phyloP scores from a whole-genome alignment of 1,140 invertebrate species.

The Pantala flavescens region DNA sequence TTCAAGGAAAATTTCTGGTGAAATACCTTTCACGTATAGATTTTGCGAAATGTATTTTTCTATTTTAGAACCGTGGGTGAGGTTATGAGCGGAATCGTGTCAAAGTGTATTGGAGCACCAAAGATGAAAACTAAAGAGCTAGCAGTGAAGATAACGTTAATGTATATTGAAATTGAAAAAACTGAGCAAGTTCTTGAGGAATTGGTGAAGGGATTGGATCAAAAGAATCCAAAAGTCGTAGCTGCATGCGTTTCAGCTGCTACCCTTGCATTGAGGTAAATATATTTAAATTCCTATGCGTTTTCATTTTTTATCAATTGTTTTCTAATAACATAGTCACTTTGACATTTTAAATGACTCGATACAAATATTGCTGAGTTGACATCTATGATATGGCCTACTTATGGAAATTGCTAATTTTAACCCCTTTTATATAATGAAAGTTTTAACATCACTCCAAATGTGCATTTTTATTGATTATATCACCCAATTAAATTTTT shows the following conservation, averaged over 20 bases:
- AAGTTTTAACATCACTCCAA: too few relatives aligned
- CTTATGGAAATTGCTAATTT: too few relatives aligned
- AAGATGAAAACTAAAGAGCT: constrained; percentile 87
- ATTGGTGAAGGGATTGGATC: constrained; percentile 83
- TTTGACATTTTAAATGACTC: too few relatives aligned
- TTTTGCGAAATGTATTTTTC: constrained; percentile 18
- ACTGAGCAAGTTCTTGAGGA: constrained; percentile 84
- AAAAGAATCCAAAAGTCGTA: constrained; percentile 93
- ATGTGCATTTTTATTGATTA: too few relatives aligned
- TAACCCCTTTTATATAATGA: too few relatives aligned
- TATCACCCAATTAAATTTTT: too few relatives aligned
- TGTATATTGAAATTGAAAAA: constrained; percentile 95
- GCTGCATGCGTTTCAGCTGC: constrained; percentile 68
- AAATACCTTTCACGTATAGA: background rate
- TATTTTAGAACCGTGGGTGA: constrained; percentile 70
- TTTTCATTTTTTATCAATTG: too few relatives aligned
- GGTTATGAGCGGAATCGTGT: constrained; percentile 78
- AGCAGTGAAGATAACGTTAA: constrained; percentile 75
- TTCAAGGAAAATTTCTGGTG: background rate
- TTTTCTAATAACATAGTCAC: too few relatives aligned
- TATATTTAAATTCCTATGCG: constrained; percentile 13
- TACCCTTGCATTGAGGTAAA: constrained; percentile 58
- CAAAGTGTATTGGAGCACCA: constrained; percentile 85
- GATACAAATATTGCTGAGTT: too few relatives aligned
- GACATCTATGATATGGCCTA: too few relatives aligned